A percentile compares a stretch with the other conserved stretches of the same genome.
Evolutionary conservation across 2,113 vertebrate species (phyloP).

Genomic region (Collichthys lucidus): DNA sequence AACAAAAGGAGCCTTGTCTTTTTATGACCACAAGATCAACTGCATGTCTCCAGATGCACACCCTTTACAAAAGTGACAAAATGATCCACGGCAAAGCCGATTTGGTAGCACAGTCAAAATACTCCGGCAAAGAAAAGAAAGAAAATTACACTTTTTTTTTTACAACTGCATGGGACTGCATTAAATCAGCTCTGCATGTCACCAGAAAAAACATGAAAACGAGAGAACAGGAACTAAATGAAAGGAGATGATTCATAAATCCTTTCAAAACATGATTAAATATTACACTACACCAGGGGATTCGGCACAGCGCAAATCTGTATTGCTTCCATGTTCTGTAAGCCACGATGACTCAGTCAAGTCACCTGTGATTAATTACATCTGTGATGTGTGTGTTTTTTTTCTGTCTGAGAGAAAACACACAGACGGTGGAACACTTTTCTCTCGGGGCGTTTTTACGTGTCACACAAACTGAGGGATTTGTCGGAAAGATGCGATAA

Average conservation of each 20-base stretch:
- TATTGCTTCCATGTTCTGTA: background rate
- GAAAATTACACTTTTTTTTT: background rate
- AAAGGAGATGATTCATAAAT: slow-evolving; percentile 4
- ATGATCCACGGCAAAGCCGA: background rate
- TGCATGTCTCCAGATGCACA: background rate
- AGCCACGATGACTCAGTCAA: background rate
- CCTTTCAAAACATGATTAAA: background rate
- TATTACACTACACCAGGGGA: background rate
- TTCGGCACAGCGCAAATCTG: background rate
- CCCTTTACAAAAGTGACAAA: background rate
- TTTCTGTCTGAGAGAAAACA: background rate
- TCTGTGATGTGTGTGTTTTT: background rate
- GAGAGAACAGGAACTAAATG: background rate
- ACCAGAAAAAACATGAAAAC: background rate
- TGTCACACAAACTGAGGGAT: slow-evolving; percentile 8
- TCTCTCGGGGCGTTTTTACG: background rate
- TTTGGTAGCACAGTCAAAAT: background rate
- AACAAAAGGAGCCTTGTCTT: slow-evolving; percentile 19
- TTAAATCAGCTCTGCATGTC: background rate
- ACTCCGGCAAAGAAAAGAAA: background rate
- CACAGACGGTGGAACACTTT: background rate
- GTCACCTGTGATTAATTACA: background rate
- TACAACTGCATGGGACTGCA: background rate
- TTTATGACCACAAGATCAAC: background rate
- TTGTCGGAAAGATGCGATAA: slow-evolving; percentile 8